Evolutionary conservation across 2,888 invertebrate genomes (phyloP).

Genomic region (Amphipoea lucens): DNA sequence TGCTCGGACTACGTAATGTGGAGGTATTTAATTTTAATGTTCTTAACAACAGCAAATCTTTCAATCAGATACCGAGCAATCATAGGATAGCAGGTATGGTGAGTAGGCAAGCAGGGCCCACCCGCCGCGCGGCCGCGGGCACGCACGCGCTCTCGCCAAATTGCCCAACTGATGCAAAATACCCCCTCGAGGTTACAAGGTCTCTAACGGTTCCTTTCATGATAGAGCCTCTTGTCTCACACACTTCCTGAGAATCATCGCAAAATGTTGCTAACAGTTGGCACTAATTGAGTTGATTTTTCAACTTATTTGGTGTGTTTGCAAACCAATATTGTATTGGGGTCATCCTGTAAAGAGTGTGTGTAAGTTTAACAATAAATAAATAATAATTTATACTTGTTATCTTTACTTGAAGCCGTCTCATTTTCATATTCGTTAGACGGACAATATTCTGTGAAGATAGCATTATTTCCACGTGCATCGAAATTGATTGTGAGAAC

Average conservation of each 20-base stretch:
- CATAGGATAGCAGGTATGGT: constrained; percentile 76
- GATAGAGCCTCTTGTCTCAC: constrained; percentile 67
- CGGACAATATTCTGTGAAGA: constrained; percentile 31
- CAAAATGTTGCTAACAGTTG: constrained; percentile 27
- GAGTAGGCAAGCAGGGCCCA: constrained; percentile 80
- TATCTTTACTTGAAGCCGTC: neutral
- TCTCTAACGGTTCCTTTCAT: constrained; percentile 78
- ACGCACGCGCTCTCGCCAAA: constrained; percentile 82
- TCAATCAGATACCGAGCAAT: constrained; percentile 76
- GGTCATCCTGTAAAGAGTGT: too few relatives aligned
- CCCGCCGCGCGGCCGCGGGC: constrained; percentile 83
- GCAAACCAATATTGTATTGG: too few relatives aligned
- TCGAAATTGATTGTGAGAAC: constrained; percentile 57
- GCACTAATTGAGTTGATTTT: neutral
- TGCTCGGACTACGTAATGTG: constrained; percentile 13
- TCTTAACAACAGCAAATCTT: constrained; percentile 64
- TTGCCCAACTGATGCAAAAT: constrained; percentile 71
- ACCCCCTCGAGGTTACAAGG: constrained; percentile 59
- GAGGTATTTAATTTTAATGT: constrained; percentile 52
- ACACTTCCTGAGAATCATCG: constrained; percentile 44
- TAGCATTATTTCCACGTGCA: constrained; percentile 38
- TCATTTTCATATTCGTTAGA: constrained; percentile 18
- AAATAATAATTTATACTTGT: neutral
- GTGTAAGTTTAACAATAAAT: too few relatives aligned
- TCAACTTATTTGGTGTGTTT: too few relatives aligned